A percentile compares a stretch with the other conserved stretches of the same genome.
Evolutionary conservation across 2,113 vertebrate genomes (phyloP).

Genomic region (Prionailurus bengalensis): DNA sequence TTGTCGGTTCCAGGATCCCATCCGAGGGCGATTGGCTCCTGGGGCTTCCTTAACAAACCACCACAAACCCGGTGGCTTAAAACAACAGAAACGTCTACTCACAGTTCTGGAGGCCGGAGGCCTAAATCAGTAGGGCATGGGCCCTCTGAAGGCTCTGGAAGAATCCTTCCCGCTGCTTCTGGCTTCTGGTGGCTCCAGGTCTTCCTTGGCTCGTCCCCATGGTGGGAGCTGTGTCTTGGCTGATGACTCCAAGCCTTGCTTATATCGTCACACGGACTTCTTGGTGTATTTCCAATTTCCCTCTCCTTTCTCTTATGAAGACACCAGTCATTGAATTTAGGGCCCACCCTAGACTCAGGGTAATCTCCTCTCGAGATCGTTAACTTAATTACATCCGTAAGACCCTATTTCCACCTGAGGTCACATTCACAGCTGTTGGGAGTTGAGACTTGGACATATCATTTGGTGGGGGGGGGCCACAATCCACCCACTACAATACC

Average conservation of each 20-base stretch:
- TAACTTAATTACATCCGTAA: background rate
- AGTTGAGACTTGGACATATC: background rate
- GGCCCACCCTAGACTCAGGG: background rate
- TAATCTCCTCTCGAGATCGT: background rate
- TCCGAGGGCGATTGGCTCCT: too few relatives aligned
- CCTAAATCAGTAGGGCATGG: too few relatives aligned
- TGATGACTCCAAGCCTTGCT: background rate
- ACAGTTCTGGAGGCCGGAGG: background rate
- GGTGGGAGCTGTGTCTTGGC: background rate
- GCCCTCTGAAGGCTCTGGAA: background rate
- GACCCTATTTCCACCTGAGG: background rate
- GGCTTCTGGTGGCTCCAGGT: background rate
- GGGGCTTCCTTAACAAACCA: background rate
- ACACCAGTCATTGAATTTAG: background rate
- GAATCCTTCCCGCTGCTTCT: background rate
- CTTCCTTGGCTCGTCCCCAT: background rate
- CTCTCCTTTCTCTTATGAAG: background rate
- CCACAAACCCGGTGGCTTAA: background rate
- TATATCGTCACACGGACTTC: background rate
- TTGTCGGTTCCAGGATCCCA: background rate
- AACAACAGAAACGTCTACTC: background rate
- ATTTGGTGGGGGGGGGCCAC: background rate
- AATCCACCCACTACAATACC: background rate
- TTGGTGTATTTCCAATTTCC: background rate
- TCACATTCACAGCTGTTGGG: background rate